Evolutionary conservation across 2,797 vertebrate species (phyloP), one percentile per base, ranked within the genome.

Genomic region (Toxotes lorentzi): DNA sequence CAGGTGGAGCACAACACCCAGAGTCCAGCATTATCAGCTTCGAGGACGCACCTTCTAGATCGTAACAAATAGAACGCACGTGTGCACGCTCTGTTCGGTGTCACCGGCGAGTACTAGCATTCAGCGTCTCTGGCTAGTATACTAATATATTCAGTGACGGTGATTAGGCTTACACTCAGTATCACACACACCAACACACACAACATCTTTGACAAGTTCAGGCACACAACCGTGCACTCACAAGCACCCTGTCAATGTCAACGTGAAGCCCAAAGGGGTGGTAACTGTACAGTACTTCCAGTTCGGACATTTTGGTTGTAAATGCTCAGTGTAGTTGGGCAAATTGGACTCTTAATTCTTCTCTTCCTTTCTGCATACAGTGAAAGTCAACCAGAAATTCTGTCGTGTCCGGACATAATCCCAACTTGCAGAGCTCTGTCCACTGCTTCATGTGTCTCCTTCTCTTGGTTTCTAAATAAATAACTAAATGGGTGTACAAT

Each of bases 21-120:
- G 97, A 98, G 91, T 97, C 97, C 83, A 98, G 96, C 92, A 96
- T 98, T 35, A 97, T 98, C 93, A 97, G 96, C 93, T 98, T 98
- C 14, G 96, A 99, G 91, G 96, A 98, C 11, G 97, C 96, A 38
- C 92, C 97, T 1, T 94, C 94, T 6, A 94, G 95, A 90, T 96
- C 96, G 86, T 99, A 97, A 95, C 93, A 63, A 47, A 71, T 11
- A 35, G 82, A 70, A 86, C 30, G 17, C 75, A 38, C 27, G 23
- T 74, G 70, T 77, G 41, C 81, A 84, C 67, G 10, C 59, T 73
- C 61, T 64, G 70, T 76, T 79, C n/a, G n/a, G 62, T 53, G 69
- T 84, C 82, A 81, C 81, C 76, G 85, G 73, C 68, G 35, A 59
- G 86, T 88, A 74, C 91, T 83, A 51, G 83, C 47, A 34, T 59